Evolutionary conservation across 2,888 invertebrate genomes (phyloP).

Genomic region (Lithophane semibrunnea): DNA sequence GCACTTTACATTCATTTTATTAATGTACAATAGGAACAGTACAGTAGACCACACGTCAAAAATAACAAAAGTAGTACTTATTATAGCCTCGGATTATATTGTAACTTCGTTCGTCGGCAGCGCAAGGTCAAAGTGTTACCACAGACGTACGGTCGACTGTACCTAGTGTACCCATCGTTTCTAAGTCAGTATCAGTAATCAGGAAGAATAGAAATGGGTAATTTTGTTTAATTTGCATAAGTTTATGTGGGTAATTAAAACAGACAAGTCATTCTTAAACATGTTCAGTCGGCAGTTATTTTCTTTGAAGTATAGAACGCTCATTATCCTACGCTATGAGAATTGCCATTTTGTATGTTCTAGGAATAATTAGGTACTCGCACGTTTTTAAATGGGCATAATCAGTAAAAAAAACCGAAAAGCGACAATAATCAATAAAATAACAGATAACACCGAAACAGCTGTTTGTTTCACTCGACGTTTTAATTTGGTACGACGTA

Average conservation of each 20-base stretch:
- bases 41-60: not conserved
- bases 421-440: not conserved
- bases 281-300: not conserved
- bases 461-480: constrained; percentile 8
- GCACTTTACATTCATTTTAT: constrained; percentile 37
- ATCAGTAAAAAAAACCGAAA: constrained; percentile 3
- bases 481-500: too few relatives aligned
- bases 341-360: constrained; percentile 8
- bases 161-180: constrained; percentile 1
- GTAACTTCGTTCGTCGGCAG: not conserved
- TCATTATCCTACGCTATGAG: not conserved
- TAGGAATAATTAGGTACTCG: constrained; percentile 1
- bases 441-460: constrained; percentile 17
- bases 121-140: not conserved
- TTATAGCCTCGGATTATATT: not conserved
- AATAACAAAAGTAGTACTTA: not conserved
- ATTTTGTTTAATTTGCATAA: constrained; percentile 19
- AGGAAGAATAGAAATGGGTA: constrained; percentile 33
- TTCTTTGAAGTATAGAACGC: not conserved
- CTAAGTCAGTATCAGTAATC: constrained; percentile 13
- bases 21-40: not conserved
- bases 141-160: not conserved
- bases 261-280: not conserved
- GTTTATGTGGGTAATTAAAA: constrained; percentile 14
- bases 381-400: not conserved